Base-by-base conservation (phyloP, 2,113 vertebrate species). In the Oreochromis spilurus region DNA sequence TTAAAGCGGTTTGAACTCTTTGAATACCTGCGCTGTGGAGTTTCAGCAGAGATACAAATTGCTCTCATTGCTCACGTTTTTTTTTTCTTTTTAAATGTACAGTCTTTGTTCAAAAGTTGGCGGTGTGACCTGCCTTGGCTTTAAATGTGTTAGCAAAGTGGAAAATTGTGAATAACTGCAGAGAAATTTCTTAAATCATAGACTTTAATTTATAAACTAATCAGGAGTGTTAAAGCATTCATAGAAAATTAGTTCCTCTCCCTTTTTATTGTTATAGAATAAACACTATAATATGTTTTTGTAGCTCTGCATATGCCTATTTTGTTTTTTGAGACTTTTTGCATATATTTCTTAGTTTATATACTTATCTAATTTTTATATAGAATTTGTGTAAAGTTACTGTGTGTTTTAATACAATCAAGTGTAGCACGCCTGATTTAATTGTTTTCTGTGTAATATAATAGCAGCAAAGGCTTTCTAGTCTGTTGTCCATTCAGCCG, bases 401-500 rank as follows among this genome's bases (percentile, higher is more conserved):
- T 45, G 21, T 72, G 13, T 45, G 60, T 72, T 45, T 72, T 45
- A 72, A 43, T 0, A 0, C 36, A 45, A 72, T 43, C 38, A 45
- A 43, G 67, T 45, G 0, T 45, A 16, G 1, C n/a, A 2, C 0
- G 3, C 3, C 67, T 45, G 7, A 43, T 70, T 43, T 43, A 45
- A 72, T 45, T 45, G 8, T 26, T 70, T 24, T 70, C 38, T 70
- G 12, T 40, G 16, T 70, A 43, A 24, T 24, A 0, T 72, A 72
- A 72, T 45, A 72, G 21, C 38, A 72, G 8, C 7, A 0, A 72
- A 72, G 13, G 21, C 38, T 45, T 72, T 72, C 8, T 72, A 45
- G 16, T 45, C 12, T 45, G 16, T 72, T 72, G 0, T 72, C 67
- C 16, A 26, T 26, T 72, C 67, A 0, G 24, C 13, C 43, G 40